Evolutionary conservation across 2,888 invertebrate genomes (phyloP), one percentile per base, ranked within the genome.

Genomic region (Drosophila robusta): DNA sequence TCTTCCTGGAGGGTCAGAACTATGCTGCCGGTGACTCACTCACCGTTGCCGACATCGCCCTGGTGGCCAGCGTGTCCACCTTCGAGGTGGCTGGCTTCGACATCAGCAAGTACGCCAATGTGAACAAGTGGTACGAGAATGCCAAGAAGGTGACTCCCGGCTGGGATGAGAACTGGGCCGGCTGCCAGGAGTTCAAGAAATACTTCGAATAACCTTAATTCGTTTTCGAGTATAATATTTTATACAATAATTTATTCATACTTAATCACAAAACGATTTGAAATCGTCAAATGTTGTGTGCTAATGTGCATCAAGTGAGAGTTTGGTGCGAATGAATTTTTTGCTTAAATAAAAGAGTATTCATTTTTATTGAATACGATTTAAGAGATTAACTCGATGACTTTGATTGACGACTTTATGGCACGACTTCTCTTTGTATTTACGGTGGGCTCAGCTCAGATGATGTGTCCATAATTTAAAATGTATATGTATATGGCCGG

Each of bases 31-130:
- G 97, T 2, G 93, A 95, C 63, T 93, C 93, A 63, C 92, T 97
- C 56, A 97, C 97, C 16, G 90, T 97, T 16, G 97, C 97, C 7
- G 97, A 97, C 91, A 93, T 96, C 42, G 92, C 95, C 36, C 90
- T 97, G 46, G 93, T 95, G 34, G 94, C 96, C 8, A 93, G 94
- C 7, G 93, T 97, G 9, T 95, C 96, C 49, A 95, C 95, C 68
- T 94, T 94, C 70, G 96, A 96, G 87, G 95, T 95, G 51, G 92
- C 94, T 16, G 93, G 93, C 1, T 94, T 95, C 69, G 96, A 97
- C 90, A 90, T 97, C 71, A 93, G 94, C 87, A 94, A 95, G 83
- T 96, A 94, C 92, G 91, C 94, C 47, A 96, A 96, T 83, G 93
- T 96, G 57, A 91, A 92, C 65, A 95, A 93, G 93, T 96, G 95